A percentile compares a stretch with the other conserved stretches of the same genome.
phyloP scores from a whole-genome alignment of 1,140 invertebrate genomes.

The Trypoxylus dichotomus region DNA sequence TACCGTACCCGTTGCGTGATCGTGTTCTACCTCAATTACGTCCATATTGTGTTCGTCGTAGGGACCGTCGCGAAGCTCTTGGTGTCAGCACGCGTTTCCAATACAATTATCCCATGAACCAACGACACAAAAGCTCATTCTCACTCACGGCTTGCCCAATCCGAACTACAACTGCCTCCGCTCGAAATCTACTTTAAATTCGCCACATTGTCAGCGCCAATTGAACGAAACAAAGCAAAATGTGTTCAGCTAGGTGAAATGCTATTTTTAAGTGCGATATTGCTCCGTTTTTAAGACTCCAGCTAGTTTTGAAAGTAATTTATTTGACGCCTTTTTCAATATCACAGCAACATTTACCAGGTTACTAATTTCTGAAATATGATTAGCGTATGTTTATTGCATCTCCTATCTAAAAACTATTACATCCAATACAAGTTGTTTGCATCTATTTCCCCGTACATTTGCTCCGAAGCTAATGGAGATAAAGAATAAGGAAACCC shows the following conservation, averaged over 20 bases:
- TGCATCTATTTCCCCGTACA: no score
- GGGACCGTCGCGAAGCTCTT: conserved; percentile 3
- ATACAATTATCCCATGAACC: conserved; percentile 15
- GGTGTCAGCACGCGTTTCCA: conserved; percentile 20
- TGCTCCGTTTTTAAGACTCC: not conserved
- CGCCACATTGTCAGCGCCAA: conserved; percentile 11
- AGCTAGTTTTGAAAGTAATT: no score
- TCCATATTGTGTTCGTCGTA: not conserved
- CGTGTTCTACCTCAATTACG: conserved; percentile 14
- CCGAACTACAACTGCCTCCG: conserved; percentile 7
- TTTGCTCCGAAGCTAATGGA: no score
- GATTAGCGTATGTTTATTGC: no score
- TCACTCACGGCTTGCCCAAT: conserved; percentile 10
- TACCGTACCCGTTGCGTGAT: not conserved
- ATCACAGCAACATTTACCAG: no score
- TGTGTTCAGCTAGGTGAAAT: not conserved
- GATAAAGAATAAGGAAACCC: no score
- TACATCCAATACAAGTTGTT: no score
- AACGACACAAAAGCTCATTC: conserved; percentile 5
- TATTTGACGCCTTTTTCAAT: no score
- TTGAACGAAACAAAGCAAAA: not conserved
- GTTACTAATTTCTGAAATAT: no score
- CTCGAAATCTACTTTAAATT: conserved; percentile 16
- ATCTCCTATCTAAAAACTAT: no score
- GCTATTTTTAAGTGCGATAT: not conserved